Evolutionary conservation across 1,140 invertebrate species (phyloP).

Genomic region (Sitophilus oryzae): DNA sequence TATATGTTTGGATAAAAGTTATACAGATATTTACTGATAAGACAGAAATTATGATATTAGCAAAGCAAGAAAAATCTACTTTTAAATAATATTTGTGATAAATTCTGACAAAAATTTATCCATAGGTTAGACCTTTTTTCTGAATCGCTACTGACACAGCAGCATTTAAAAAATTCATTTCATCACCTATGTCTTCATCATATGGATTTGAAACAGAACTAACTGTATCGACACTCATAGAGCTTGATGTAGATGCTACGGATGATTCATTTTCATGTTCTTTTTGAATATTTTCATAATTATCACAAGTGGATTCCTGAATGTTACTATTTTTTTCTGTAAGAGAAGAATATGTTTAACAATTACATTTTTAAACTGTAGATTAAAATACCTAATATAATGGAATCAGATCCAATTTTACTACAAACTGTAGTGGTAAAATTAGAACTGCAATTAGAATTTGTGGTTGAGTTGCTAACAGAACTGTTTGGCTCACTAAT

Average conservation of each 20-base stretch:
- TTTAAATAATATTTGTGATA: too few species aligned
- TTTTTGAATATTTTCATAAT: conserved; percentile 27
- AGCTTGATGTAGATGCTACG: conserved; percentile 11
- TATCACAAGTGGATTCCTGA: conserved; percentile 20
- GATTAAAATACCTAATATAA: conserved; percentile 16
- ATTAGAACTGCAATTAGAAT: conserved; percentile 15
- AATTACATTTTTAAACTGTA: background rate
- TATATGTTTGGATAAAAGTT: too few species aligned
- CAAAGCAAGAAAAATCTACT: too few species aligned
- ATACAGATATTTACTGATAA: too few species aligned
- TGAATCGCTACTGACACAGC: conserved; percentile 64
- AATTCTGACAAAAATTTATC: too few species aligned
- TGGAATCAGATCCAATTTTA: conserved; percentile 8
- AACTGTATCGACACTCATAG: conserved; percentile 10
- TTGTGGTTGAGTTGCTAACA: conserved; percentile 1
- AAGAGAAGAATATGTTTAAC: conserved; percentile 8
- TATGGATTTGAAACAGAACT: conserved; percentile 19
- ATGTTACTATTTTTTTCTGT: conserved; percentile 17
- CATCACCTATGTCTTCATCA: conserved; percentile 22
- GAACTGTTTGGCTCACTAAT: background rate
- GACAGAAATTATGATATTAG: too few species aligned
- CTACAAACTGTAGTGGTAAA: conserved; percentile 9
- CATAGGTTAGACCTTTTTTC: conserved; percentile 58
- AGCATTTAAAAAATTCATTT: conserved; percentile 56
- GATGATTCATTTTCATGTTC: conserved; percentile 19